Evolutionary conservation across 2,797 vertebrate species (phyloP), one percentile per base, ranked within the genome.

Genomic region (Sardinella longiceps): DNA sequence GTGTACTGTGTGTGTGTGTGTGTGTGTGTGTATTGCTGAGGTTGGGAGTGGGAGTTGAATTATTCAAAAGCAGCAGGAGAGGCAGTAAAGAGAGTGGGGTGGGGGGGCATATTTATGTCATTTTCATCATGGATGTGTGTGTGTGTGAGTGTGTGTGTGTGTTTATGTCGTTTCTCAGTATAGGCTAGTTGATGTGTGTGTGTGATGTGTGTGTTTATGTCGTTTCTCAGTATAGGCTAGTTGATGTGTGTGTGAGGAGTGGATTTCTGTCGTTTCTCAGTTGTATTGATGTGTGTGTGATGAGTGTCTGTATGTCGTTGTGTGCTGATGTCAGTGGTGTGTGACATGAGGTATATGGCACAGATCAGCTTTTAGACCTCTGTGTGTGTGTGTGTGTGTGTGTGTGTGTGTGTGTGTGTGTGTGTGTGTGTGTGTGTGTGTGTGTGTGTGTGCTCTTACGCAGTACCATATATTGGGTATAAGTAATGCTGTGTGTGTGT

Each of bases 51-150:
- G 39, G 18, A 3, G 66, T 3, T 74, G 66, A 74, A 74, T 74
- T 74, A 74, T 74, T 74, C 66, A 74, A 18, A 74, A 33, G 66
- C 66, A 70, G 63, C 63, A 74, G 63, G 63, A 70, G 25, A 70
- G 63, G 63, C 11, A 33, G 30, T 20, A 23, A 5, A 20, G 53
- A 56, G 18, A 56, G 6, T 5, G 20, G 20, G 53, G 53, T 3
- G 23, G 48, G 11, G 12, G 11, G 43, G 43, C 43, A 43, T 14
- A 12, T n/a, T n/a, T 56, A 4, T 56, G 53, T 56, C 5, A 23
- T 5, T 56, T 18, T 56, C 18, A 23, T 20, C 25, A 5, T 60
- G 56, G 2, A 12, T 63, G 60, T 63, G 25, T 74, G 66, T 74
- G 30, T 37, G 30, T 37, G 30, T 74, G 15, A 18, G 66, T 37